Base-by-base conservation (phyloP, 2,888 invertebrate genomes). In the Podabrus alpinus region DNA sequence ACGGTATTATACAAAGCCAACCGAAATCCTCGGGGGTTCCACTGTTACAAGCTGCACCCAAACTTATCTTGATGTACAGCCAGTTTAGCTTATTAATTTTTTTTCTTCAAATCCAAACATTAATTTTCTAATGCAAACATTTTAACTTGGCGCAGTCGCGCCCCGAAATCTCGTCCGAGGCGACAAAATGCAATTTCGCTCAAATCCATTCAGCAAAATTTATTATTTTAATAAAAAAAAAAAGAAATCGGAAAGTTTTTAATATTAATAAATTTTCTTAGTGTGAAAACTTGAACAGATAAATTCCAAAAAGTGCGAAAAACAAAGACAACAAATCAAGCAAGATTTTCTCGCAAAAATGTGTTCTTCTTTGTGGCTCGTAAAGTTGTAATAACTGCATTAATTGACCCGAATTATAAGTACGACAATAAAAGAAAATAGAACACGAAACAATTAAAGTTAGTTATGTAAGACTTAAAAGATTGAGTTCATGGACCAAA, bases 1-100 rank as follows among this genome's bases (percentile, higher is more conserved):
- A 76, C 74, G 78, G 77, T 68, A 73, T 76, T 72, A 64, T 13
- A 78, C 72, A 73, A 73, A 76, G 74, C 72, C 76, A 71, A 77
- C 75, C 76, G 66, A 72, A 74, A 71, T 66, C 77, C 29, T 69
- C 64, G 70, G 77, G 79, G 79, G 80, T 78, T 66, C 68, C 68
- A 19, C 29, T 72, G 72, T 71, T 77, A 74, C 76, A 76, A 59
- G 71, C 80, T 80, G 79, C 80, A 77, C 80, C 80, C 77, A 75
- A 74, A 79, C 77, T 78, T 69, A 19, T 61, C 62, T 62, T 64
- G 64, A 62, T 64, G 13, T 19, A 64, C 62, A 64, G 16, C 62
- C 19, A 62, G 29, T 29, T 29, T 29, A 29, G 29, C 45, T 45
- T 45, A 45, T 45, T 45, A 45, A n/a, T n/a, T 45, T 45, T 45